These are phyloP conservation scores for Vespertilio murinus DNA, from an alignment of 2,797 vertebrate genomes.

Conservation along the genomic window DNA sequence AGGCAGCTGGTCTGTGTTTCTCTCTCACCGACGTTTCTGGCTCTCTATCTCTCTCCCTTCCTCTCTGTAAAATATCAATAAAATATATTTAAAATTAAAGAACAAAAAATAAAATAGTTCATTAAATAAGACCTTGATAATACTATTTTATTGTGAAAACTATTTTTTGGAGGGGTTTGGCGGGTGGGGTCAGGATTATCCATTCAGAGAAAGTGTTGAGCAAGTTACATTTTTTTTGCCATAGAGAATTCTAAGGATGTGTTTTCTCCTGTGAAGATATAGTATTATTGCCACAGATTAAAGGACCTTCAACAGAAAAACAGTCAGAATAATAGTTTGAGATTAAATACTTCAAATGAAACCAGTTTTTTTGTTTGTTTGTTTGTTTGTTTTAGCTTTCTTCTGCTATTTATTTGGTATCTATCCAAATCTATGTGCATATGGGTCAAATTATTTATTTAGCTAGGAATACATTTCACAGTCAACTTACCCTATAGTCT, in stretches of 20 bases:
- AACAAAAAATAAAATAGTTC: background rate
- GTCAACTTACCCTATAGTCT: background rate
- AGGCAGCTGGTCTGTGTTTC: too few relatives aligned
- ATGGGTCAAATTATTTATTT: slow-evolving; percentile 42
- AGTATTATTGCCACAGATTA: background rate
- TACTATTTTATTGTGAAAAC: background rate
- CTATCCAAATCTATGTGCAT: background rate
- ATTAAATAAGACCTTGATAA: background rate
- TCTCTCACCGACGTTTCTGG: too few relatives aligned
- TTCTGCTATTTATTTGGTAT: slow-evolving; percentile 1
- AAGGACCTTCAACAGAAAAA: background rate
- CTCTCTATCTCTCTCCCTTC: too few relatives aligned
- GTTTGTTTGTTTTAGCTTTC: too few relatives aligned
- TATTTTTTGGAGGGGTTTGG: background rate
- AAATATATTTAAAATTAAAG: too few relatives aligned
- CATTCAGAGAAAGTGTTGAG: background rate
- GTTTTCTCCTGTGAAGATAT: background rate
- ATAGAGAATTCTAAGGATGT: background rate
- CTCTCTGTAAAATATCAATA: too few relatives aligned
- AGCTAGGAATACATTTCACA: background rate
- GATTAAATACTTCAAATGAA: slow-evolving; percentile 5
- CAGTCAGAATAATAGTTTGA: background rate
- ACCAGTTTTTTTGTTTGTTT: too few relatives aligned
- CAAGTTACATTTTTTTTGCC: background rate
- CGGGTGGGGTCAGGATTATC: background rate